Percentiles rank a stretch among this genome's conserved stretches.
Evolutionary conservation across 1,140 invertebrate genomes (phyloP).

Genomic region (Anagrus nilaparvatae): DNA sequence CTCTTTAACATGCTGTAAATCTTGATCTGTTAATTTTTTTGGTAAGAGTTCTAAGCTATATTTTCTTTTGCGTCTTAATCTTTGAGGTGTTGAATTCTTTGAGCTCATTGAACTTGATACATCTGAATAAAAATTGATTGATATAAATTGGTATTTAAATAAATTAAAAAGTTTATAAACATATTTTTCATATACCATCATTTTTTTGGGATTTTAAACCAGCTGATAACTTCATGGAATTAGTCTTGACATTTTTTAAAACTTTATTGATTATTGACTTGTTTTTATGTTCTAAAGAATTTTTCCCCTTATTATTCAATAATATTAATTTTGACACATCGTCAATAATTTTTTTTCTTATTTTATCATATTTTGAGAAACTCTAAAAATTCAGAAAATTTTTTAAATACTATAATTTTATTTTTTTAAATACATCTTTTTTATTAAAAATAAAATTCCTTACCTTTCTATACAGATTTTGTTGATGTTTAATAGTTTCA

Average conservation of each 20-base stretch:
- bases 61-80: conserved; percentile 12
- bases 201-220: conserved; percentile 33
- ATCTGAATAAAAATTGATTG: conserved; percentile 12
- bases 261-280: conserved; percentile 33
- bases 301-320: conserved; percentile 18
- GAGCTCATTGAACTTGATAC: conserved; percentile 17
- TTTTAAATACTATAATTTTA: conserved; percentile 1
- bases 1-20: conserved; percentile 12
- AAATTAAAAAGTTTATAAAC: conserved; percentile 1
- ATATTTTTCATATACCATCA: conserved; percentile 19
- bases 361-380: conserved; percentile 39
- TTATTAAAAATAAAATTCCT: conserved; percentile 7
- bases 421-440: conserved; percentile 6
- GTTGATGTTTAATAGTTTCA: conserved; percentile 41
- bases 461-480: conserved; percentile 44
- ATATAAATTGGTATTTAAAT: conserved; percentile 1
- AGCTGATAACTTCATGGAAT: conserved; percentile 40
- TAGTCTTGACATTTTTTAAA: conserved; percentile 44
- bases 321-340: conserved; percentile 38
- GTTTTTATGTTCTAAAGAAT: conserved; percentile 22
- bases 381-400: conserved; percentile 36
- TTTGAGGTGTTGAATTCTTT: conserved; percentile 16
- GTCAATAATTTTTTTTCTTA: conserved; percentile 41
- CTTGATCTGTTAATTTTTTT: conserved; percentile 23
- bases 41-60: conserved; percentile 19